Conservation (phyloP, 2,888 invertebrate species). For the Eupithecia subumbrata region DNA sequence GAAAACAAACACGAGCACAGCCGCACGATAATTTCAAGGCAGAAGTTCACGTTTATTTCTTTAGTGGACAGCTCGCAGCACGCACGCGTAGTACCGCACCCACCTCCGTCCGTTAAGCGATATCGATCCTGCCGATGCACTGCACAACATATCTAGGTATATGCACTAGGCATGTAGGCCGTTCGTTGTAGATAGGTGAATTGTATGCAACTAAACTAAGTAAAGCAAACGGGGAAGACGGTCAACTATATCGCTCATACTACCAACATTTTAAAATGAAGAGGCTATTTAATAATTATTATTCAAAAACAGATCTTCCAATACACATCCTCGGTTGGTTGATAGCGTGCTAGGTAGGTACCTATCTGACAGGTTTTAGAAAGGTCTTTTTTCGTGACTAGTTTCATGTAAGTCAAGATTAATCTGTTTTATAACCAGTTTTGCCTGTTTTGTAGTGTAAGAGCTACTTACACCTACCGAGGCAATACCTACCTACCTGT, state of each 20-base stretch:
- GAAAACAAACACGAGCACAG: conserved; percentile 19
- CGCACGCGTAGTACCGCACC: not conserved
- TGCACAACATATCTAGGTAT: not conserved
- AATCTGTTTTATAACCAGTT: not conserved
- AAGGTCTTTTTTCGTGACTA: conserved; percentile 1
- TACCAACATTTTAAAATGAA: not conserved
- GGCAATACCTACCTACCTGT: too few species aligned
- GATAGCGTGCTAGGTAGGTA: not conserved
- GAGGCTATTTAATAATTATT: not conserved
- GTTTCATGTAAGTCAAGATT: not conserved
- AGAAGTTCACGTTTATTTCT: not conserved
- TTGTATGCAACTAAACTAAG: not conserved
- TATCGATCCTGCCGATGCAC: not conserved
- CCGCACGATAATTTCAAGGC: not conserved
- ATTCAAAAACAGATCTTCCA: not conserved
- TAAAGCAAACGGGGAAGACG: not conserved
- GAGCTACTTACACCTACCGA: too few species aligned
- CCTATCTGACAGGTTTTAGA: conserved; percentile 1
- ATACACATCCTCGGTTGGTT: conserved; percentile 4
- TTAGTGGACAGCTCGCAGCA: not conserved
- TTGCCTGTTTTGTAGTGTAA: not conserved
- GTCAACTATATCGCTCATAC: not conserved
- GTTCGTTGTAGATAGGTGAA: not conserved
- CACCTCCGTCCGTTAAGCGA: not conserved
- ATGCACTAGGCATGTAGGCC: not conserved